Percentiles rank a stretch among this genome's conserved stretches.
Conservation (phyloP, 1,140 invertebrate genomes). For the Idris sp. region DNA sequence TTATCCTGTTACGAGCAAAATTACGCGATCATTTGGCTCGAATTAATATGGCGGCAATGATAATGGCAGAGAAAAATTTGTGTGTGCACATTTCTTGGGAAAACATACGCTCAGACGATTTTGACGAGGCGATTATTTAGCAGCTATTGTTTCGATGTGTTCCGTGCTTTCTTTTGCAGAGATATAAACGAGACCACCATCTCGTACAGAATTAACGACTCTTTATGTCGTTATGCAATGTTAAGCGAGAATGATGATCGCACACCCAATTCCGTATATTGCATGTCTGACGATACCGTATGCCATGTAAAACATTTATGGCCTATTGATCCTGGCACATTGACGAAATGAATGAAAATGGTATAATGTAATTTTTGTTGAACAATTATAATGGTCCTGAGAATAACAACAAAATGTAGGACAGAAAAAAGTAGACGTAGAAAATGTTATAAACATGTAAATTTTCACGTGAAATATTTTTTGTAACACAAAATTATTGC, state of each 20-base stretch:
- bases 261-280: conserved; percentile 42
- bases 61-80: conserved; percentile 1
- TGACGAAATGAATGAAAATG: conserved; percentile 33
- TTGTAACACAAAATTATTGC: too few relatives aligned
- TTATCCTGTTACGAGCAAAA: conserved; percentile 22
- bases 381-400: too few relatives aligned
- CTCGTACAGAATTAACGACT: conserved; percentile 52
- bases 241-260: conserved; percentile 60
- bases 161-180: conserved; percentile 29
- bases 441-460: too few relatives aligned
- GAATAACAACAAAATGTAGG: too few relatives aligned
- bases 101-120: conserved; percentile 18
- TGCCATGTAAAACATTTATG: conserved; percentile 58
- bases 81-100: conserved; percentile 2
- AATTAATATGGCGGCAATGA: conserved; percentile 23
- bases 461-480: too few relatives aligned
- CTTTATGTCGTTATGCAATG: conserved; percentile 59
- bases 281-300: conserved; percentile 49
- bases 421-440: too few relatives aligned
- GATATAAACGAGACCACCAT: conserved; percentile 48
- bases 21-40: conserved; percentile 18
- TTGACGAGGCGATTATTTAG: conserved; percentile 29
- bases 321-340: conserved; percentile 43
- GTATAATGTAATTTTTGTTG: too few relatives aligned
- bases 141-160: conserved; percentile 32